Base-by-base conservation (phyloP, 2,113 vertebrate genomes). In the Nibea albiflora region DNA sequence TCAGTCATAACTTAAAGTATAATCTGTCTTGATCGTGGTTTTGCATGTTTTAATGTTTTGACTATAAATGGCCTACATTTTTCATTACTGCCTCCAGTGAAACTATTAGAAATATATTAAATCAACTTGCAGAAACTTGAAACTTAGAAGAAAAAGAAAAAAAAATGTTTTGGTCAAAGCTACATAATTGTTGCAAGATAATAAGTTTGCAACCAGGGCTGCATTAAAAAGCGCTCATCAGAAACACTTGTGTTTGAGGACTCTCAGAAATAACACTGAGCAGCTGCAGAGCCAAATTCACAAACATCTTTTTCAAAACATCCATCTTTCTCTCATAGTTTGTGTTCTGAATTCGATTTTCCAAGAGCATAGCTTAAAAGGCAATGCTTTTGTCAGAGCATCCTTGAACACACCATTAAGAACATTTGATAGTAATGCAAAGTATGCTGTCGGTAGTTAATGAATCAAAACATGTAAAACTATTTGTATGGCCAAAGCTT, bases 31-130 rank as follows among this genome's bases (percentile, higher is more conserved):
- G 39, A 81, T 56, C 22, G 46, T 75, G 50, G 72, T 87, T 81
- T 67, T 81, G 54, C 64, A 79, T 85, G 79, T 86, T 81, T 85
- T 56, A 79, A 63, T 79, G 76, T 81, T 84, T 84, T 60, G 56
- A 71, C 76, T 67, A 80, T 70, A 60, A 62, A 73, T 58, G 4
- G 5, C 39, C 63, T 52, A 71, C 47, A 26, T 81, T 81, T 62
- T 46, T 46, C 14, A 77, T 68, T 24, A 35, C 56, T 22, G 11
- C 26, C 73, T 71, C 19, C 11, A 76, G 54, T 53, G 44, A 63
- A 66, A 54, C 74, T 15, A n/a, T 70, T 31, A 58, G 11, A 63
- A 46, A 24, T 35, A 1, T 65, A 14, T 64, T 62, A 52, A 39
- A 67, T 80, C 11, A 64, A 17, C n/a, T 70, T 75, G 17, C 49